Evolutionary conservation across 2,888 invertebrate species (phyloP), one percentile per base, ranked within the genome.

Genomic region (Trachelus troglodyta): DNA sequence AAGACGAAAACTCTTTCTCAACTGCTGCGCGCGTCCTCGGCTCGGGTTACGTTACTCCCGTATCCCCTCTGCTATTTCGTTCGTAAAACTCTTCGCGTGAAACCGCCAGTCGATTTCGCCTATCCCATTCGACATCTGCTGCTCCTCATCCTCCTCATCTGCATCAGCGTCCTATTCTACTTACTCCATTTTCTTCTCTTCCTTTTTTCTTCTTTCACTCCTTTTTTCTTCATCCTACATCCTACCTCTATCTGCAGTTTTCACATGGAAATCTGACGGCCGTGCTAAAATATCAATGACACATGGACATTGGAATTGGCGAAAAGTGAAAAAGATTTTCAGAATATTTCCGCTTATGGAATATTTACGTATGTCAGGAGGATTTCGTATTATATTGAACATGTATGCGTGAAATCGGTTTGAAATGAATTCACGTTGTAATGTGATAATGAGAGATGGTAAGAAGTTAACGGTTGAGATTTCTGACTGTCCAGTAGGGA

Each of bases 1-100:
- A 74, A 74, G 74, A 33, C 4, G 34, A 37, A 34, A 74, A 74
- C 74, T 74, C 34, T 74, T 35, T 35, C 74, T 34, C 71, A 23
- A 34, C 71, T 71, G 71, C 34, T 30, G 31, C 30, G 71, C 71
- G 71, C 31, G 31, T 71, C 34, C 34, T 34, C 71, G 71, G 71
- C 30, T 30, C 71, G 30, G 30, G 30, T 31, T 23, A 71, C 37
- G 71, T 34, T 71, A 12, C 71, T 34, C 12, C 71, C 31, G 71
- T 71, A 71, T 34, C 31, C 15, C 12, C 12, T 33, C 33, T 71
- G 56, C 56, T 23, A 56, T 56, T 56, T 56, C 56, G 9, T 56
- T 56, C 56, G 56, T 23, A 56, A 56, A 56, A 56, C 56, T 56
- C 56, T 23, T 56, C 56, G 56, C 56, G 56, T 23, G 56, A 56